Conservation (phyloP, 1,140 invertebrate species). For the Bombus haemorrhoidalis region DNA sequence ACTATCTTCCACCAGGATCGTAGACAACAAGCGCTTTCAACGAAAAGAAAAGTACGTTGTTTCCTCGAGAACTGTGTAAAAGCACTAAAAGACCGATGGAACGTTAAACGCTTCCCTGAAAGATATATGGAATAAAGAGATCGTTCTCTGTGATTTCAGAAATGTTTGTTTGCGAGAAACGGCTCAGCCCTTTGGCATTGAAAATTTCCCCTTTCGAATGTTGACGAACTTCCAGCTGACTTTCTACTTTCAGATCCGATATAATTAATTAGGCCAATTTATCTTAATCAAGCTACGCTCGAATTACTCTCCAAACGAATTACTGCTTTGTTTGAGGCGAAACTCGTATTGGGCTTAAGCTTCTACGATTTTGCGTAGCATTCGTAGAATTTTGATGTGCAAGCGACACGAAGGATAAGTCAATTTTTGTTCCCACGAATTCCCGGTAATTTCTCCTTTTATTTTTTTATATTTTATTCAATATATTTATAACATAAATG, state of each 20-base stretch:
- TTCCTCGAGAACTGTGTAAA: not conserved
- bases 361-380: not conserved
- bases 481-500: no score
- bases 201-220: not conserved
- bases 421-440: not conserved
- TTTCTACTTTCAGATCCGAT: not conserved
- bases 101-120: not conserved
- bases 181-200: not conserved
- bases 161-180: not conserved
- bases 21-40: not conserved
- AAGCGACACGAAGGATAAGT: not conserved
- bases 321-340: not conserved
- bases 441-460: no score
- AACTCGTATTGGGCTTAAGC: not conserved
- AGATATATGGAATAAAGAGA: slow-evolving; percentile 19
- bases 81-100: not conserved
- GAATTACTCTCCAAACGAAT: not conserved
- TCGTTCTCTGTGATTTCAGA: not conserved
- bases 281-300: not conserved
- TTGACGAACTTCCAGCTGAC: not conserved
- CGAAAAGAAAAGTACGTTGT: not conserved
- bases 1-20: no score
- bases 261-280: not conserved
- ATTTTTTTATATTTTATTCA: no score
- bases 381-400: not conserved